A percentile compares a stretch with the other conserved stretches of the same genome.
phyloP scores from a whole-genome alignment of 1,140 invertebrate species.

The Nylanderia fulva region DNA sequence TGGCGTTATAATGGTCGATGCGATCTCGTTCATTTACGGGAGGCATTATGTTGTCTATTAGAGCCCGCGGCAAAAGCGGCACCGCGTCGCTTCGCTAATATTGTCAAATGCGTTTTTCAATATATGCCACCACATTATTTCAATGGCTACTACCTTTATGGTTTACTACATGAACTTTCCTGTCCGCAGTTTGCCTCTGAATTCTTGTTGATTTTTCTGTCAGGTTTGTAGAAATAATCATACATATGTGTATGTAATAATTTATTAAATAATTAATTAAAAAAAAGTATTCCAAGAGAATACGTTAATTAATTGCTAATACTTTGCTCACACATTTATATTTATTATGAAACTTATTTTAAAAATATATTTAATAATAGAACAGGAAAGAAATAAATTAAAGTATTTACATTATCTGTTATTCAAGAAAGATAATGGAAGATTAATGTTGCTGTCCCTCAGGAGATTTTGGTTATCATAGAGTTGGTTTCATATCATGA shows the following conservation, averaged over 20 bases:
- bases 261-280: neutral
- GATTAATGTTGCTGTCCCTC: constrained; percentile 8
- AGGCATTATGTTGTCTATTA: constrained; percentile 26
- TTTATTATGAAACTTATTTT: neutral
- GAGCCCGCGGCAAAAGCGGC: neutral
- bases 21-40: constrained; percentile 45
- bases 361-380: neutral
- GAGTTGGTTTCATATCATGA: constrained; percentile 9
- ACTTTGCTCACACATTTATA: neutral
- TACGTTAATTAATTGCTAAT: neutral
- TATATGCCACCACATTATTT: neutral
- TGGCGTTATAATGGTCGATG: constrained; percentile 47
- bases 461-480: neutral
- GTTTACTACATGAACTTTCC: neutral
- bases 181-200: neutral
- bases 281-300: neutral
- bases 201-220: neutral
- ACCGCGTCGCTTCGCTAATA: constrained; percentile 8
- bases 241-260: neutral
- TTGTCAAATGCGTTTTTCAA: constrained; percentile 50
- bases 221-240: neutral
- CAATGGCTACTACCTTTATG: neutral
- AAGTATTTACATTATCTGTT: neutral
- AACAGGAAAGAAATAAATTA: neutral
- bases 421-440: constrained; percentile 8